Evolutionary conservation across 2,797 vertebrate species (phyloP).

Genomic region (Coilia nasus): DNA sequence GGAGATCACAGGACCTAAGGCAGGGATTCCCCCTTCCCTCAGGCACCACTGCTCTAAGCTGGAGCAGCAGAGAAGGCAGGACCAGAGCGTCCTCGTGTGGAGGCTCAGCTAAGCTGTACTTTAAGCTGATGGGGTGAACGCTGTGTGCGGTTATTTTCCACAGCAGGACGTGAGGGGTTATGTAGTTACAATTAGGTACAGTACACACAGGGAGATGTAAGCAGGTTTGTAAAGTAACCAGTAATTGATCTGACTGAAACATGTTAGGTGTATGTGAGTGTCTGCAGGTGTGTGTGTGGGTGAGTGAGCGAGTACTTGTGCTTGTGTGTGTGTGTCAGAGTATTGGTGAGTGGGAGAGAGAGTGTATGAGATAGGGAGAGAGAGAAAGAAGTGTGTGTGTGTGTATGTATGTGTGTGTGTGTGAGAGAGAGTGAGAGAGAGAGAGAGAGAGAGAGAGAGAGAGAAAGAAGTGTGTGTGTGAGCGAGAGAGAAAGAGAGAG

Average conservation of each 20-base stretch:
- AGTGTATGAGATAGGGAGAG: no score
- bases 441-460: no score
- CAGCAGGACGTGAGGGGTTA: no score
- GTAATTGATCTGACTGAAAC: background rate
- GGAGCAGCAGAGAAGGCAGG: background rate
- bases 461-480: no score
- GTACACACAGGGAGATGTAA: background rate
- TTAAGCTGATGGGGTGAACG: background rate
- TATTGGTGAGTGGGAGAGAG: no score
- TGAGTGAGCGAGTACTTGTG: background rate
- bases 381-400: no score
- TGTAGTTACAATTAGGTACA: no score
- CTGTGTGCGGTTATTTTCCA: background rate
- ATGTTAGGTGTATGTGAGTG: background rate
- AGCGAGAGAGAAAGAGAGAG: no score
- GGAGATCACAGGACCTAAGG: background rate
- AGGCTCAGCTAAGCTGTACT: background rate
- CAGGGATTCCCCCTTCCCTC: slow-evolving; percentile 4
- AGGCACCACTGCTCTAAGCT: background rate
- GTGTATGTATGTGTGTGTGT: no score
- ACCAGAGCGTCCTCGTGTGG: slow-evolving; percentile 1
- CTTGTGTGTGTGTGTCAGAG: no score
- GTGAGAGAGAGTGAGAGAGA: no score
- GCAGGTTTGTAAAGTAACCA: background rate
- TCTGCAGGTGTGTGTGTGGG: background rate